These are phyloP conservation scores for Aleiodes alternator DNA, from an alignment of 2,888 invertebrate species.

Conservation along the genomic window DNA sequence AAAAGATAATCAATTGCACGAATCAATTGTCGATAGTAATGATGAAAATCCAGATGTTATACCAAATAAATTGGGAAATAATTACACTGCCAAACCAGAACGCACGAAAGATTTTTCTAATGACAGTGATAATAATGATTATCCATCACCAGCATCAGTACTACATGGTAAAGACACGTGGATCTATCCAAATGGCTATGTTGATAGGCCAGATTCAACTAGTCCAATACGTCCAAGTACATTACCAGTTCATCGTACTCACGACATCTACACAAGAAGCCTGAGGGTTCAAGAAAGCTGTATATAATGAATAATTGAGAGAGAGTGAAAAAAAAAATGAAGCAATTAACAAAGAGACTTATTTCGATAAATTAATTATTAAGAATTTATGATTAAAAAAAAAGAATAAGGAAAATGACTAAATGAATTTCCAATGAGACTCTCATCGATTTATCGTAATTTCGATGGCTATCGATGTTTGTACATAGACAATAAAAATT, in stretches of 20 bases:
- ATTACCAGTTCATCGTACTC: constrained; percentile 68
- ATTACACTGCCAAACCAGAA: constrained; percentile 62
- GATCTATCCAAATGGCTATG: constrained; percentile 67
- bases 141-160: constrained; percentile 62
- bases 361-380: constrained; percentile 6
- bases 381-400: constrained; percentile 16
- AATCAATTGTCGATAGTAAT: constrained; percentile 45
- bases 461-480: constrained; percentile 55
- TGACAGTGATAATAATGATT: constrained; percentile 59
- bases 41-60: constrained; percentile 71
- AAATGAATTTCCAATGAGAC: neutral
- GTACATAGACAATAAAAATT: constrained; percentile 68
- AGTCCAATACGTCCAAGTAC: constrained; percentile 68
- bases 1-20: constrained; percentile 49
- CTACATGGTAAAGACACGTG: constrained; percentile 65
- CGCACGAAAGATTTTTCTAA: constrained; percentile 61
- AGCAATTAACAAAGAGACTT: constrained; percentile 18
- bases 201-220: constrained; percentile 61
- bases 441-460: constrained; percentile 32
- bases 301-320: constrained; percentile 62
- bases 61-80: constrained; percentile 65
- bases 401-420: constrained; percentile 9
- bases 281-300: constrained; percentile 71
- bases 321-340: neutral
- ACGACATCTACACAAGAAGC: constrained; percentile 71